Conservation (phyloP, 2,113 vertebrate species). For the Ailuropoda melanoleuca region DNA sequence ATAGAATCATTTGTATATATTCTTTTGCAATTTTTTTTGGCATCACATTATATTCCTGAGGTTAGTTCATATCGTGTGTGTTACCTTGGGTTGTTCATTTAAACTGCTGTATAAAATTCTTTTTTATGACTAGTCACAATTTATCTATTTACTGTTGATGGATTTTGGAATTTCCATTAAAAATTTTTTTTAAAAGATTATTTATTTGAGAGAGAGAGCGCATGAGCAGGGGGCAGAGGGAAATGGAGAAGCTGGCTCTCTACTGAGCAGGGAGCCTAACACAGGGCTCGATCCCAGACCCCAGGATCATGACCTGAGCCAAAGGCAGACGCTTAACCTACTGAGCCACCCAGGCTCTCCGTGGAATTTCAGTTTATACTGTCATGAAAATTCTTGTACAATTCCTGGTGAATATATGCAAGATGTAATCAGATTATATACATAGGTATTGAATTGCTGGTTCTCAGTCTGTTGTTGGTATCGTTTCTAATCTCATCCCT, state of each 20-base stretch:
- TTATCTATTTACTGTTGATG: neutral
- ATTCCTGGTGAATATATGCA: neutral
- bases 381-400: neutral
- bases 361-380: constrained; percentile 30
- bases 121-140: neutral
- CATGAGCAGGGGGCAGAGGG: neutral
- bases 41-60: neutral
- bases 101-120: neutral
- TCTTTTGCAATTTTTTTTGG: neutral
- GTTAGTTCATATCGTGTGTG: neutral
- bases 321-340: neutral
- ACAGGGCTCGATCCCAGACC: neutral
- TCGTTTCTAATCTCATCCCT: neutral
- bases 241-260: neutral
- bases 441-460: neutral
- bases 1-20: neutral
- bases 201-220: neutral
- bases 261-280: neutral
- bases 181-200: neutral
- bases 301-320: neutral
- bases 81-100: constrained; percentile 15
- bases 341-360: neutral
- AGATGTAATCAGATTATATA: neutral
- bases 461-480: neutral
- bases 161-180: constrained; percentile 25